Evolutionary conservation across 92 coral and sea anemone genomes (phyloP).

Genomic region (Paragorgia papillata): DNA sequence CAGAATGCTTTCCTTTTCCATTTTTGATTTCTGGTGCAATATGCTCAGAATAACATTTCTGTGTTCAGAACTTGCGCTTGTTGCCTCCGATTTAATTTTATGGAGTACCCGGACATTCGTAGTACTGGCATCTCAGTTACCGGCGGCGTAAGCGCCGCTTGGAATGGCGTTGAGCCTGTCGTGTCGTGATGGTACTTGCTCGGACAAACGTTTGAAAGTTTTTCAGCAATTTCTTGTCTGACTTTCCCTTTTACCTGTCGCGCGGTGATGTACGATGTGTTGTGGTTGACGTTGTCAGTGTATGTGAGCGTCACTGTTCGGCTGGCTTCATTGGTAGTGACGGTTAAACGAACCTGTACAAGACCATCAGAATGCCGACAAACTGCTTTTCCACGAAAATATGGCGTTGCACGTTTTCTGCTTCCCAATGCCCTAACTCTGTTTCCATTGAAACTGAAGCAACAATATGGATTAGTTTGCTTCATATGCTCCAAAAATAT

Average conservation of each 20-base stretch:
- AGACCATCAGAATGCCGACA: background rate
- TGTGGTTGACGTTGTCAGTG: background rate
- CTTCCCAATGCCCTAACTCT: background rate
- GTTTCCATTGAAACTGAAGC: background rate
- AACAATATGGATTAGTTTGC: conserved; percentile 1
- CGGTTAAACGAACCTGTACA: background rate
- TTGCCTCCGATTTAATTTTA: background rate
- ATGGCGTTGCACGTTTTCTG: background rate
- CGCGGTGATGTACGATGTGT: background rate
- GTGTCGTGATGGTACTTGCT: background rate
- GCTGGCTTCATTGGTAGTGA: too few relatives aligned
- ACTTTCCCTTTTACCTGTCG: background rate
- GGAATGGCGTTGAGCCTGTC: too few relatives aligned
- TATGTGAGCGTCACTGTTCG: background rate
- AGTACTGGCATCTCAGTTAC: background rate
- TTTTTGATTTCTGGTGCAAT: background rate
- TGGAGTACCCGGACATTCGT: background rate
- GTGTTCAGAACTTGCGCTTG: background rate
- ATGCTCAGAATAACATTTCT: background rate
- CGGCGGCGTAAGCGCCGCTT: too few relatives aligned
- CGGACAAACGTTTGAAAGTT: background rate
- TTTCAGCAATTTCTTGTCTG: background rate
- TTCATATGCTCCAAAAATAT: too few relatives aligned
- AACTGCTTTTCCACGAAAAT: background rate
- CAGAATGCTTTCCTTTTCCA: background rate